Evolutionary conservation across 2,888 invertebrate genomes (phyloP).

Genomic region (Schrankia costaestrigalis): DNA sequence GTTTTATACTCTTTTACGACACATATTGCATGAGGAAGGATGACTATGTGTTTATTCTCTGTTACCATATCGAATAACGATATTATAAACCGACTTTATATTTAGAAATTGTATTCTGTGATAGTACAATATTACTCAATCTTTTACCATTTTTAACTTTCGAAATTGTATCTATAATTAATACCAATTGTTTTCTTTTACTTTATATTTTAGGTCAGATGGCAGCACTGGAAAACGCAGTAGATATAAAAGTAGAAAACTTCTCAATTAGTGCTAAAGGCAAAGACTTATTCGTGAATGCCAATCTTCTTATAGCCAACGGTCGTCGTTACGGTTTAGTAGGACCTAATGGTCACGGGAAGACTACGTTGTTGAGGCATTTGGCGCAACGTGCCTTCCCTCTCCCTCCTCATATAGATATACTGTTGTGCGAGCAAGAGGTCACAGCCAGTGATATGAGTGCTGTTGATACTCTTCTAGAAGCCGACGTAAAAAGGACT

Average conservation of each 20-base stretch:
- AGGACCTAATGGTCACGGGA: constrained; percentile 99
- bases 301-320: constrained; percentile 94
- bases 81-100: too few relatives aligned
- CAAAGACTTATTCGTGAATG: constrained; percentile 97
- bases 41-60: too few relatives aligned
- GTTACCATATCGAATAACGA: too few relatives aligned
- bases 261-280: constrained; percentile 99
- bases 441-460: constrained; percentile 96
- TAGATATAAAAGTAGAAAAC: constrained; percentile 98
- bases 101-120: too few relatives aligned
- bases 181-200: not conserved
- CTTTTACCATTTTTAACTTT: too few relatives aligned
- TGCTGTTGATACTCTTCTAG: constrained; percentile 95
- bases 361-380: constrained; percentile 97
- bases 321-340: constrained; percentile 98
- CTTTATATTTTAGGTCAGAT: constrained; percentile 79
- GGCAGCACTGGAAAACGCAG: constrained; percentile 93
- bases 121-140: too few relatives aligned
- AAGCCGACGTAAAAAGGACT: constrained; percentile 94
- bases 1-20: too few relatives aligned
- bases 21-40: too few relatives aligned
- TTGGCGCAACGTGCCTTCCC: constrained; percentile 94
- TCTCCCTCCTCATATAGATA: constrained; percentile 97
- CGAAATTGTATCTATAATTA: not conserved
- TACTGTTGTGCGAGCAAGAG: constrained; percentile 98